A percentile compares a stretch with the other conserved stretches of the same genome.
Conservation (phyloP, 2,888 invertebrate genomes). For the Emmelina monodactyla region DNA sequence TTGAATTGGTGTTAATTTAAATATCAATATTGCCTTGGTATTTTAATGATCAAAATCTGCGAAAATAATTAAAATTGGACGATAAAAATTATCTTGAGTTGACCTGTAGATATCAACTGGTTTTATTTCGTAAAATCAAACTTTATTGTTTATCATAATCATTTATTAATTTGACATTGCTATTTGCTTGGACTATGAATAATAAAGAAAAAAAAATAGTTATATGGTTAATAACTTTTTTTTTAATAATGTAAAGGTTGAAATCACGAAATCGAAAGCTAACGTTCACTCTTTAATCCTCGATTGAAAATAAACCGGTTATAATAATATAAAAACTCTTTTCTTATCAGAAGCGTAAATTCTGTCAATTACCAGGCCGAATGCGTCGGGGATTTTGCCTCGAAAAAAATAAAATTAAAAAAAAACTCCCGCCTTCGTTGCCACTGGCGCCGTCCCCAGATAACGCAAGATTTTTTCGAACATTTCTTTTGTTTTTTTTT, state of each 20-base stretch:
- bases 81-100: too few species aligned
- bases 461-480: slow-evolving; percentile 30
- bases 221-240: too few species aligned
- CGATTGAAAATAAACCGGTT: slow-evolving; percentile 19
- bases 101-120: too few species aligned
- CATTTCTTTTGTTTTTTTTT: slow-evolving; percentile 34
- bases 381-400: slow-evolving; percentile 15
- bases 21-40: too few species aligned
- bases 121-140: too few species aligned
- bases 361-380: slow-evolving; percentile 39
- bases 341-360: slow-evolving; percentile 46
- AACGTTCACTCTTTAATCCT: slow-evolving; percentile 4
- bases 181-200: too few species aligned
- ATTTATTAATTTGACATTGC: too few species aligned
- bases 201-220: too few species aligned
- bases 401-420: slow-evolving; percentile 21
- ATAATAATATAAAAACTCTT: slow-evolving; percentile 26
- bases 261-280: slow-evolving; percentile 18
- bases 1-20: neutral
- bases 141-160: too few species aligned
- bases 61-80: too few species aligned
- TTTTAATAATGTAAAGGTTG: slow-evolving; percentile 11
- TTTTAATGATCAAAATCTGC: too few species aligned
- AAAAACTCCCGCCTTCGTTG: slow-evolving; percentile 25
- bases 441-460: slow-evolving; percentile 45